Evolutionary conservation across 2,113 vertebrate genomes (phyloP).

Genomic region (Sinocyclocheilus anshuiensis): DNA sequence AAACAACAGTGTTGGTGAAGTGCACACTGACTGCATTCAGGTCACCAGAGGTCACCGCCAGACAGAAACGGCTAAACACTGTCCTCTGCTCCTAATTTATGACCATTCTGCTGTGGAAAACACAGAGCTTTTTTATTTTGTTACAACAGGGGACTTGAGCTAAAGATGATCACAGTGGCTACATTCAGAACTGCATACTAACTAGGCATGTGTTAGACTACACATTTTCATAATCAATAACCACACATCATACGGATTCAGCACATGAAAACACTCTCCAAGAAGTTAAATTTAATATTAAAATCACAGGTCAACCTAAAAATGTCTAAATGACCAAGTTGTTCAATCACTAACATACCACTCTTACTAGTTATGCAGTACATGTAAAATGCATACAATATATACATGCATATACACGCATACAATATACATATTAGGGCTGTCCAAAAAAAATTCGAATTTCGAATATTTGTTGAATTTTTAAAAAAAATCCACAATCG

Average conservation of each 20-base stretch:
- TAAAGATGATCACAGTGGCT: background rate
- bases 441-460: too few species aligned
- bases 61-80: constrained; percentile 30
- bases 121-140: constrained; percentile 11
- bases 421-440: too few species aligned
- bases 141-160: background rate
- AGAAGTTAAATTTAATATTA: too few species aligned
- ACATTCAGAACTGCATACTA: background rate
- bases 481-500: too few species aligned
- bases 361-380: too few species aligned
- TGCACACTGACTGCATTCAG: constrained; percentile 1
- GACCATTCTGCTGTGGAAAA: constrained; percentile 8
- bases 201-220: background rate
- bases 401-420: too few species aligned
- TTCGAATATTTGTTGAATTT: too few species aligned
- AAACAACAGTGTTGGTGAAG: constrained; percentile 66
- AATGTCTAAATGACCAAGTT: too few species aligned
- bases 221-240: background rate
- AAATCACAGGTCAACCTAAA: too few species aligned
- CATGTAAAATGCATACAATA: too few species aligned
- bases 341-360: too few species aligned
- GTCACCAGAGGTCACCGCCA: constrained; percentile 15
- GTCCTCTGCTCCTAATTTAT: constrained; percentile 26
- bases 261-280: background rate
- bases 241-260: background rate